phyloP scores from a whole-genome alignment of 2,113 vertebrate genomes.

The Morphnarchus princeps region DNA sequence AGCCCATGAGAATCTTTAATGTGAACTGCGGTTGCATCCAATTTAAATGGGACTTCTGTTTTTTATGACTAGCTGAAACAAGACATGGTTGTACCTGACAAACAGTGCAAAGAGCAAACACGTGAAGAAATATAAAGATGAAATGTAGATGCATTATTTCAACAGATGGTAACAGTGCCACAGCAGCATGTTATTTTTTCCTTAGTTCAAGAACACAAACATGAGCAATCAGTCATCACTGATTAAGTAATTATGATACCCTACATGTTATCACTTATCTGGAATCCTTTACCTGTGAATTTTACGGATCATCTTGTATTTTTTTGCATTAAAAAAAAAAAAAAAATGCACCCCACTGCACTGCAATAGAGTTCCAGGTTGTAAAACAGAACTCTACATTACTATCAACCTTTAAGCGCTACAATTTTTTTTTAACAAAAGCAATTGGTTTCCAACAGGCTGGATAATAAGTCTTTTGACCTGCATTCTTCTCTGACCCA shows the following conservation, averaged over 20 bases:
- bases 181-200: slow-evolving; percentile 69
- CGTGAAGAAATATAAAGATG: slow-evolving; percentile 62
- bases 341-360: background rate
- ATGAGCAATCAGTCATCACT: slow-evolving; percentile 75
- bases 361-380: slow-evolving; percentile 38
- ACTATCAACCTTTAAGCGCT: slow-evolving; percentile 69
- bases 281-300: slow-evolving; percentile 57
- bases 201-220: slow-evolving; percentile 74
- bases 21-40: slow-evolving; percentile 25
- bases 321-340: slow-evolving; percentile 19
- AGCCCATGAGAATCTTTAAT: slow-evolving; percentile 40
- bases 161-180: slow-evolving; percentile 76
- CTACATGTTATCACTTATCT: slow-evolving; percentile 64
- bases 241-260: slow-evolving; percentile 77
- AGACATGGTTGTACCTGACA: slow-evolving; percentile 20
- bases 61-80: slow-evolving; percentile 45
- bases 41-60: slow-evolving; percentile 49
- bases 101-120: slow-evolving; percentile 9
- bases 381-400: slow-evolving; percentile 66
- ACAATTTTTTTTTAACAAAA: slow-evolving; percentile 79
- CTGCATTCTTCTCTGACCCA: slow-evolving; percentile 89
- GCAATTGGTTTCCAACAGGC: slow-evolving; percentile 94
- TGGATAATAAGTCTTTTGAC: slow-evolving; percentile 98
- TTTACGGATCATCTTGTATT: background rate
- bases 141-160: slow-evolving; percentile 65